Percentiles rank a stretch among this genome's conserved stretches.
Conservation (phyloP, 23 tunicate species). For the Phallusia fumigata region DNA sequence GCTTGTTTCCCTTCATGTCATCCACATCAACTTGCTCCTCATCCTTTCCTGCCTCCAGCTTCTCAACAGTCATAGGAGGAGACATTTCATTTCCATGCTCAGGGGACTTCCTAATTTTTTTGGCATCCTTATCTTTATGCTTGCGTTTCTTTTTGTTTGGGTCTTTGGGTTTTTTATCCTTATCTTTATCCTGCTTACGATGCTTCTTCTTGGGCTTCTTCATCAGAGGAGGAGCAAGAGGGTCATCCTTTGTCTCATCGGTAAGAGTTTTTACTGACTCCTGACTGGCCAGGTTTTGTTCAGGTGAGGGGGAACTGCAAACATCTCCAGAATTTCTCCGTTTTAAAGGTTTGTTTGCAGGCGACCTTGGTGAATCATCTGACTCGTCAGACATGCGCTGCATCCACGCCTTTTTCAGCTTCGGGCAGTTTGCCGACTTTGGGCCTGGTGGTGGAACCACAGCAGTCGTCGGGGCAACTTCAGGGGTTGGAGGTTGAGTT, state of each 20-base stretch:
- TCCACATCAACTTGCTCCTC: neutral
- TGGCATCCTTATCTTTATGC: conserved; percentile 25
- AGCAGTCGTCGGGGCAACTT: neutral
- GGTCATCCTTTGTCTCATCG: conserved; percentile 9
- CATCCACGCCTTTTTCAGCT: conserved; percentile 49
- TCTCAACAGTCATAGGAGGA: neutral
- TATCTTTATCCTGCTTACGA: conserved; percentile 29
- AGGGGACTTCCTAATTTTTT: conserved; percentile 5
- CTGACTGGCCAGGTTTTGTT: neutral
- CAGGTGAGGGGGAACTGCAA: neutral
- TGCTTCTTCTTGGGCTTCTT: conserved; percentile 43
- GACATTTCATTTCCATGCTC: neutral
- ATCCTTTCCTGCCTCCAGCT: neutral
- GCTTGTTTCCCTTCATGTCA: neutral
- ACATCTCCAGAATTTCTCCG: conserved; percentile 1
- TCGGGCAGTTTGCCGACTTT: conserved; percentile 8
- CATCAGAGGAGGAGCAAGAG: conserved; percentile 19
- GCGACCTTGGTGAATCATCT: conserved; percentile 14
- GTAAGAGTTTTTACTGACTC: neutral
- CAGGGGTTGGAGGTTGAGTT: neutral
- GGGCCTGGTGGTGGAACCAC: neutral
- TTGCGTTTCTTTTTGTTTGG: conserved; percentile 36
- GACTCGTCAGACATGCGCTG: conserved; percentile 39
- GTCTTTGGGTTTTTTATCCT: conserved; percentile 43
- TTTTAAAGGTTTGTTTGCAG: conserved; percentile 23